These are phyloP conservation scores for Clamator glandarius DNA, from an alignment of 2,797 vertebrate species.

Conservation along the genomic window DNA sequence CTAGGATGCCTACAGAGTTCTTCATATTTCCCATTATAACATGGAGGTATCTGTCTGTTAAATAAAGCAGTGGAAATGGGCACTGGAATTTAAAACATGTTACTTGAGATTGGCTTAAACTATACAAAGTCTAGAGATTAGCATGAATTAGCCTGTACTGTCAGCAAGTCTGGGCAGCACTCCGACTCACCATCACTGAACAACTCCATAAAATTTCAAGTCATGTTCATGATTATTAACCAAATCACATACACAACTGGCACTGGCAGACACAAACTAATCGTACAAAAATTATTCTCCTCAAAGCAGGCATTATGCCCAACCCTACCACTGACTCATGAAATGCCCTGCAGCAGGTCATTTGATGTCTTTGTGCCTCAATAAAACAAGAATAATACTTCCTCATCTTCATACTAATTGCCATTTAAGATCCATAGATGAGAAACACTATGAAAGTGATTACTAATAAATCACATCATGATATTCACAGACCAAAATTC, in stretches of 20 bases:
- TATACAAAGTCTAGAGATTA: neutral
- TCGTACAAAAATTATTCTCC: neutral
- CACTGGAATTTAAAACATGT: neutral
- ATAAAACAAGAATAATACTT: conserved; percentile 35
- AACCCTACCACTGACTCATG: conserved; percentile 31
- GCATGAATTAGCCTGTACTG: conserved; percentile 5
- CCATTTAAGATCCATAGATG: conserved; percentile 39
- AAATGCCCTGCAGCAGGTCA: conserved; percentile 32
- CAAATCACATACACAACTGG: conserved; percentile 31
- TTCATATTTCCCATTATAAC: neutral
- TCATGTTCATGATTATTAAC: conserved; percentile 42
- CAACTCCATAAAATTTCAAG: conserved; percentile 16
- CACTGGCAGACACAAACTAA: neutral
- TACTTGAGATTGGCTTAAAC: neutral
- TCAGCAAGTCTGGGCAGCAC: neutral
- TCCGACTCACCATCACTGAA: neutral
- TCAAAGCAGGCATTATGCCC: neutral
- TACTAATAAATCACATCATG: conserved; percentile 27
- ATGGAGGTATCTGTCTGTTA: neutral
- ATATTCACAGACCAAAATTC: conserved; percentile 5
- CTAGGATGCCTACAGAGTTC: conserved; percentile 1
- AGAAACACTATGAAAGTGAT: conserved; percentile 15
- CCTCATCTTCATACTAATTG: conserved; percentile 46
- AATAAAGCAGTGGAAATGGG: neutral
- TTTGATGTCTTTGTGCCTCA: conserved; percentile 25